A percentile compares a stretch with the other conserved stretches of the same genome.
Evolutionary conservation across 2,888 invertebrate genomes (phyloP).

Genomic region (Drosophila prolongata): DNA sequence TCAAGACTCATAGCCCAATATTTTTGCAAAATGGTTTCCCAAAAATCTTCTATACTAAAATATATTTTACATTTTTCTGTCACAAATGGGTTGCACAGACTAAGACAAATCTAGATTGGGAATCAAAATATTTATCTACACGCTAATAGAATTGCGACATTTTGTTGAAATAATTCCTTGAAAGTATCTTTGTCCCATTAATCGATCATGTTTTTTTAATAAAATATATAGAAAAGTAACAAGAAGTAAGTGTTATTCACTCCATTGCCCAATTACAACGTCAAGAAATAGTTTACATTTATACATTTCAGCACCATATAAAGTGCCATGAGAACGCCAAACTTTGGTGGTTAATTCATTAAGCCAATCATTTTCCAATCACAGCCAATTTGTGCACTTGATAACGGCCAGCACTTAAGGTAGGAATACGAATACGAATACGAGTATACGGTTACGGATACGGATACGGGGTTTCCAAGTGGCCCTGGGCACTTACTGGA

Average conservation of each 20-base stretch:
- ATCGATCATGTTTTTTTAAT: neutral
- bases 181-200: too few relatives aligned
- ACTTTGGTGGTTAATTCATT: constrained; percentile 16
- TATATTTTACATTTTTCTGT: too few relatives aligned
- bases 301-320: constrained; percentile 51
- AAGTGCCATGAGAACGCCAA: constrained; percentile 54
- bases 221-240: neutral
- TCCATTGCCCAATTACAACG: constrained; percentile 40
- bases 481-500: constrained; percentile 88
- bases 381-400: constrained; percentile 70
- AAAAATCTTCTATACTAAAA: too few relatives aligned
- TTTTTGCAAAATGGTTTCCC: too few relatives aligned
- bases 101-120: too few relatives aligned
- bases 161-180: too few relatives aligned
- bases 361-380: constrained; percentile 24
- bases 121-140: too few relatives aligned
- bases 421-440: constrained; percentile 46
- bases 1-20: too few relatives aligned
- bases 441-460: constrained; percentile 40
- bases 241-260: neutral
- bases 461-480: constrained; percentile 37
- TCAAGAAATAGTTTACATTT: constrained; percentile 42
- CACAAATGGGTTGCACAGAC: too few relatives aligned
- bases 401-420: constrained; percentile 58
- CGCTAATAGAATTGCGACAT: too few relatives aligned